A percentile compares a stretch with the other conserved stretches of the same genome.
phyloP scores from a whole-genome alignment of 2,797 vertebrate genomes.

The Amniataba percoides region DNA sequence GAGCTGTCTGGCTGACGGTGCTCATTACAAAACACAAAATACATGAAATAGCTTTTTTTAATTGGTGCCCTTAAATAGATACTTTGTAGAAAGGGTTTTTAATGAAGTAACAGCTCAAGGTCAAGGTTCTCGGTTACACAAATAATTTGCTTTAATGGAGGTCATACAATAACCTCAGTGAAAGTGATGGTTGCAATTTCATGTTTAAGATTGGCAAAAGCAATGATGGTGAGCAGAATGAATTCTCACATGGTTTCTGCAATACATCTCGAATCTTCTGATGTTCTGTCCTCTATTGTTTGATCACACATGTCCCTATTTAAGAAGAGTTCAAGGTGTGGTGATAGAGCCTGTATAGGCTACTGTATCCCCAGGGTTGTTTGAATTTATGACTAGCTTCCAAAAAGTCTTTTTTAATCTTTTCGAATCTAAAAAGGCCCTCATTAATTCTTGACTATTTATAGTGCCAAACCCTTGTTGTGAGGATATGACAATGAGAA shows the following conservation, averaged over 20 bases:
- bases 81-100: not conserved
- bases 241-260: not conserved
- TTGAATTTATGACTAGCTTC: conserved; percentile 41
- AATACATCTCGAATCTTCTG: not conserved
- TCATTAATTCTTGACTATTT: conserved; percentile 39
- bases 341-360: not conserved
- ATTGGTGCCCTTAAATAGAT: not conserved
- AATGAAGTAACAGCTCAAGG: not conserved
- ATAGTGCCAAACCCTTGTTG: conserved; percentile 20
- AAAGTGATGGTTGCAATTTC: not conserved
- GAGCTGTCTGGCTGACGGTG: not conserved
- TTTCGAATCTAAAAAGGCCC: conserved; percentile 21
- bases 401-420: conserved; percentile 33
- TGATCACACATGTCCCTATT: not conserved
- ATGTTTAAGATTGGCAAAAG: not conserved
- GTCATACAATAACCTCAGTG: not conserved
- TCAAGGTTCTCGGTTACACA: not conserved
- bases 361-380: conserved; percentile 21
- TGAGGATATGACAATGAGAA: conserved; percentile 1
- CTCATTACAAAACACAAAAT: not conserved
- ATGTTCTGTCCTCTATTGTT: not conserved
- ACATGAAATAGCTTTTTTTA: not conserved
- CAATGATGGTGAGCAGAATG: not conserved
- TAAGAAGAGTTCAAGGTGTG: conserved; percentile 4
- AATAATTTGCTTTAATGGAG: not conserved